Conservation (phyloP, 2,888 invertebrate genomes). For the Drosophila vallismaia region DNA sequence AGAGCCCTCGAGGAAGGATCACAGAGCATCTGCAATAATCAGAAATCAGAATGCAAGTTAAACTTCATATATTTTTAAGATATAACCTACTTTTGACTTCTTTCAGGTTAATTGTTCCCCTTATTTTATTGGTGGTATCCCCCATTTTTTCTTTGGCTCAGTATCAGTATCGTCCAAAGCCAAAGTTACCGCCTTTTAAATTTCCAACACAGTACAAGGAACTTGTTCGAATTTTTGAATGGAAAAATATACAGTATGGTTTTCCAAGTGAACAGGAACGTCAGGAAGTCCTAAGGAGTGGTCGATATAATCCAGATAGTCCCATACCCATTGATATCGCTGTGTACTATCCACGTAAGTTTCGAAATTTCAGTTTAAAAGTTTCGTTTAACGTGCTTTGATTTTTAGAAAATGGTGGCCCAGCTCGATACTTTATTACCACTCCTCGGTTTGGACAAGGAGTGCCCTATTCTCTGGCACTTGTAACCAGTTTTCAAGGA, state of each 20-base stretch:
- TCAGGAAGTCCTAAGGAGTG: conserved; percentile 83
- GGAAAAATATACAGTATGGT: conserved; percentile 87
- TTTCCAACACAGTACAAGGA: conserved; percentile 54
- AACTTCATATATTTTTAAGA: too few species aligned
- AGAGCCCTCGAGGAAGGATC: conserved; percentile 43
- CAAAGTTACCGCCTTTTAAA: neutral
- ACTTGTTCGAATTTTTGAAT: conserved; percentile 85
- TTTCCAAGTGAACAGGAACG: conserved; percentile 85
- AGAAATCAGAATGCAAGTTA: conserved; percentile 28
- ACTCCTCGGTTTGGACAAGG: conserved; percentile 89
- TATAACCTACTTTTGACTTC: neutral
- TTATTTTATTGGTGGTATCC: neutral
- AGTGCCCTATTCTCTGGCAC: conserved; percentile 89
- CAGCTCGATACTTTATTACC: conserved; percentile 86
- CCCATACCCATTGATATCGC: conserved; percentile 86
- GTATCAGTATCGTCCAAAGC: conserved; percentile 11
- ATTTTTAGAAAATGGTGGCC: conserved; percentile 28
- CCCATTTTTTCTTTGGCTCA: conserved; percentile 11
- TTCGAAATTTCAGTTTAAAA: neutral
- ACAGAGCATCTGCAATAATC: conserved; percentile 3
- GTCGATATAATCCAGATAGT: conserved; percentile 86
- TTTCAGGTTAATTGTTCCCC: conserved; percentile 11
- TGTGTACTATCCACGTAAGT: conserved; percentile 65
- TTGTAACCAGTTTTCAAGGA: conserved; percentile 85
- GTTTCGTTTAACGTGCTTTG: neutral